Evolutionary conservation across 2,113 vertebrate genomes (phyloP), one percentile per base, ranked within the genome.

Genomic region (Gymnocephalus cernua): DNA sequence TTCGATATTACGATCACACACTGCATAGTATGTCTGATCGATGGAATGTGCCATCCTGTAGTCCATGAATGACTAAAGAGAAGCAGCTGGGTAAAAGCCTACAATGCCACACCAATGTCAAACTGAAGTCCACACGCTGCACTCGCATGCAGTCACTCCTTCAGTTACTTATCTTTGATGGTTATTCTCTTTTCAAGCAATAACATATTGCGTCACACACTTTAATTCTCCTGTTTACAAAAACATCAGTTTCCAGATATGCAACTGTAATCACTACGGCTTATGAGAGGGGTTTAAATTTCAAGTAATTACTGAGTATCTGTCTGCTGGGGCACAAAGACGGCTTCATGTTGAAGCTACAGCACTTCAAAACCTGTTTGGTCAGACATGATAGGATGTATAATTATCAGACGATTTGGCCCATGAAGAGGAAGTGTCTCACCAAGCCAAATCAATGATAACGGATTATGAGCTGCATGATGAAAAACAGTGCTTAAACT

Each of bases 281-380:
- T 79, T 82, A 82, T 77, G 68, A 85, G 82, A 72, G 41, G 23
- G 72, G 18, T 67, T 89, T 85, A 86, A 83, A 87, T 90, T 85
- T 88, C 79, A 48, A 63, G 77, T 89, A 89, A 90, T 92, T 88
- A 89, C 45, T 68, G 59, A 80, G 59, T 87, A 80, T 89, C 73
- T 81, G 76, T 86, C 87, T 80, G 59, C 79, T 64, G 85, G 83
- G 90, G 77, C 70, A 63, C 62, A 77, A 70, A 90, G 65, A 68
- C 61, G 4, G 56, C 79, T 8, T 56, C 68, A 44, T 69, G 65
- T 74, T 53, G 63, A 78, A 73, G 62, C 75, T 77, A 14, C 72
- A 54, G 80, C 82, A 58, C 80, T 90, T 86, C 68, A 83, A 63
- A 84, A 74, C 66, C 79, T 79, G 84, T 91, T 85, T 79, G 86